A percentile compares a stretch with the other conserved stretches of the same genome.
These are phyloP conservation scores for Magallana angulata DNA, from an alignment of 1,140 invertebrate genomes.

Conservation along the genomic window DNA sequence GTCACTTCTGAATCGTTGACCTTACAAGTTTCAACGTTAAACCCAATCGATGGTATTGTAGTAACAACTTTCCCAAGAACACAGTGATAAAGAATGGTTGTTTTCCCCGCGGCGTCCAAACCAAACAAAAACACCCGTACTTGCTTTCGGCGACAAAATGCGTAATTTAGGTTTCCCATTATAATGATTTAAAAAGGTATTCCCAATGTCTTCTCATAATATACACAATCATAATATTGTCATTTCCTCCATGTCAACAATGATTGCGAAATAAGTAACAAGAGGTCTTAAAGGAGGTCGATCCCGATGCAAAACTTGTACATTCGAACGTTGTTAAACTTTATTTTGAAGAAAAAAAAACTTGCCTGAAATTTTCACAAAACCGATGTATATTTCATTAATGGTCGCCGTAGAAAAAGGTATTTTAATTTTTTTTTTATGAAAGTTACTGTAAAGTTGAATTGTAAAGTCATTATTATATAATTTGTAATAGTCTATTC, in stretches of 20 bases:
- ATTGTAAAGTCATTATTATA: no score
- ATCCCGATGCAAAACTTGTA: neutral
- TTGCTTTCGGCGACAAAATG: neutral
- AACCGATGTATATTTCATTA: no score
- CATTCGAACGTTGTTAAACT: no score
- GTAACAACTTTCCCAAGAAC: constrained; percentile 98
- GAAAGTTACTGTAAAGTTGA: no score
- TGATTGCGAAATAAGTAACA: neutral
- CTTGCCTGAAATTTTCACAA: no score
- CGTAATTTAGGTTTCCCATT: neutral
- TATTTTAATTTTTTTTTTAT: no score
- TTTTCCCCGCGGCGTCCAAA: constrained; percentile 98
- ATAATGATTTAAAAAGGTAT: neutral
- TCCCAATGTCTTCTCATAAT: no score
- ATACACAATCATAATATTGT: neutral
- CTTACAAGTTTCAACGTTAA: constrained; percentile 94
- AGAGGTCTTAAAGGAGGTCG: neutral
- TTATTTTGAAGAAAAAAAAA: no score
- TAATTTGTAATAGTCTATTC: no score
- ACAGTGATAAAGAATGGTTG: constrained; percentile 97
- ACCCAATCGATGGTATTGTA: constrained; percentile 98
- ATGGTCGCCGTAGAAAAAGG: no score
- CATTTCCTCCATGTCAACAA: constrained; percentile 11
- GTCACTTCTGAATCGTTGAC: constrained; percentile 93
- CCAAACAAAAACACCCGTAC: constrained; percentile 80